phyloP scores from a whole-genome alignment of 2,113 vertebrate species.

The Gadus macrocephalus region DNA sequence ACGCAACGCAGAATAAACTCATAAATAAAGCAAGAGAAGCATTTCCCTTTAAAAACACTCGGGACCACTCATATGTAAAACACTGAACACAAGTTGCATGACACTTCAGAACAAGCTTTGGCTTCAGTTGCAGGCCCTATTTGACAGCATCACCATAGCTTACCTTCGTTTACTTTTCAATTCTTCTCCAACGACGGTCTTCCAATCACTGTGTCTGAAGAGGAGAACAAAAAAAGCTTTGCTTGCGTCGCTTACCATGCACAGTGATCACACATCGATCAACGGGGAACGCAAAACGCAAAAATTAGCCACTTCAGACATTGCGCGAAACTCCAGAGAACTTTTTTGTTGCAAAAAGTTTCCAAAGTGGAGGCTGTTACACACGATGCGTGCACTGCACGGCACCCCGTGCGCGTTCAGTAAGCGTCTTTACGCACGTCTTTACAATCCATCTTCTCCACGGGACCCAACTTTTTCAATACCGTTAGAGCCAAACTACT shows the following conservation, averaged over 20 bases:
- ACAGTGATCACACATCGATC: constrained; percentile 25
- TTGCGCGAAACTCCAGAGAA: constrained; percentile 50
- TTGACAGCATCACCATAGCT: constrained; percentile 43
- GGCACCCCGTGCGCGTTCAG: not conserved
- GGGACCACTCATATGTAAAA: not conserved
- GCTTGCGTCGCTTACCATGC: constrained; percentile 34
- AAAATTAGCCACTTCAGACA: constrained; percentile 33
- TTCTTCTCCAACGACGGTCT: constrained; percentile 17
- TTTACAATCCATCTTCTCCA: constrained; percentile 64
- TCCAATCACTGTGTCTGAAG: constrained; percentile 32
- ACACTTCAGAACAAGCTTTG: no score
- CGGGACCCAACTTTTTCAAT: not conserved
- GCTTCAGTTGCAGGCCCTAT: not conserved
- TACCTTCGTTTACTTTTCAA: constrained; percentile 43
- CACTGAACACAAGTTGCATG: not conserved
- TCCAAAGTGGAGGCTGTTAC: not conserved
- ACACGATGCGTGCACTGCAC: constrained; percentile 36
- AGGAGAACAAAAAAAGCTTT: constrained; percentile 25
- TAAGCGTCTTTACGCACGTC: constrained; percentile 3
- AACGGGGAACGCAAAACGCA: constrained; percentile 20
- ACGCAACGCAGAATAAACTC: constrained; percentile 21
- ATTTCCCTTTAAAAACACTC: not conserved
- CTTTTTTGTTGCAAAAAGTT: constrained; percentile 39
- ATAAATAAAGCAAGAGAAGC: not conserved
- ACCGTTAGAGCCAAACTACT: not conserved